These are phyloP conservation scores for Leucophenga montana DNA, from an alignment of 2,888 invertebrate species.

Conservation along the genomic window DNA sequence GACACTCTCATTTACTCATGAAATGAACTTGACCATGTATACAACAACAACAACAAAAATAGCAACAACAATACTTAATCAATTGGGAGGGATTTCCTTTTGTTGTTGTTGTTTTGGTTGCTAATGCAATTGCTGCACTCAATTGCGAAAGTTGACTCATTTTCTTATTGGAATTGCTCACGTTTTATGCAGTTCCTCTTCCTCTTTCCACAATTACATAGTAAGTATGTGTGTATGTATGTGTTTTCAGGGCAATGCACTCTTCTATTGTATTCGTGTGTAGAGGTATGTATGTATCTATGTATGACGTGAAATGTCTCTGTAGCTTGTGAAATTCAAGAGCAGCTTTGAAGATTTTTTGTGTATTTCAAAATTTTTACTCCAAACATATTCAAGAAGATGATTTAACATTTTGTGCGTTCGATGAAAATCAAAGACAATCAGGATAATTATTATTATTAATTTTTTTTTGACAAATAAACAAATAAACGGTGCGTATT, in stretches of 20 bases:
- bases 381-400: neutral
- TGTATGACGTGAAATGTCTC: too few relatives aligned
- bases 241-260: too few relatives aligned
- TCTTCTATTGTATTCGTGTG: too few relatives aligned
- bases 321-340: neutral
- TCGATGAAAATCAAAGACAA: neutral
- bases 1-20: conserved; percentile 3
- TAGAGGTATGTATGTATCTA: too few relatives aligned
- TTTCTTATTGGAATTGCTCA: neutral
- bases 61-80: neutral
- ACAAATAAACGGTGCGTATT: too few relatives aligned
- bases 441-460: too few relatives aligned
- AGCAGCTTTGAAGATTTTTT: neutral
- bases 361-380: neutral
- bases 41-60: neutral
- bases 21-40: conserved; percentile 20
- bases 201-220: neutral
- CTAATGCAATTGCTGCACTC: neutral
- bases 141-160: conserved; percentile 18
- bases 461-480: too few relatives aligned
- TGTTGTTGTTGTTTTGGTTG: conserved; percentile 8
- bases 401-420: neutral
- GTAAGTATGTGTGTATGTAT: too few relatives aligned
- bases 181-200: conserved; percentile 3
- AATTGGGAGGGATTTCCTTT: neutral